Conservation (phyloP, 1,140 invertebrate species). For the Brachionus asplanchnoidis region DNA sequence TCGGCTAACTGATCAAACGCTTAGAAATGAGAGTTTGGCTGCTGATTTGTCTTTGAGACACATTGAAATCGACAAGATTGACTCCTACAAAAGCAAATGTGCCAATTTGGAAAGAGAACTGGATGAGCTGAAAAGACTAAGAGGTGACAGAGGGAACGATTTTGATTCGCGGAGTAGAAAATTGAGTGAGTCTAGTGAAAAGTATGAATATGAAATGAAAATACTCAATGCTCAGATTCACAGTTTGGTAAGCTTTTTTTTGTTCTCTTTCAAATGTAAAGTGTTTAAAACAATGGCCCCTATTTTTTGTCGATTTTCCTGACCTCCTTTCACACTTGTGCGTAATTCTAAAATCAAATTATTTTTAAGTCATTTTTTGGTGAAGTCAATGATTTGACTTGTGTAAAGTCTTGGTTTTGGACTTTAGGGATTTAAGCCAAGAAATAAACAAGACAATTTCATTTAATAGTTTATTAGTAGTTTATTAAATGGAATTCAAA, state of each 20-base stretch:
- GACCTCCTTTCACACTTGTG: no score
- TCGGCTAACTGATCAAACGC: background rate
- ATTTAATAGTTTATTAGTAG: no score
- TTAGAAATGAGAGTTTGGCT: constrained; percentile 22
- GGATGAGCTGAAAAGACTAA: background rate
- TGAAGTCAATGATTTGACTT: no score
- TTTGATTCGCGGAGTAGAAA: background rate
- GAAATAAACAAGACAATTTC: no score
- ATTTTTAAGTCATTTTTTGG: no score
- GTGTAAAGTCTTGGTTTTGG: no score
- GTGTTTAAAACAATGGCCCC: no score
- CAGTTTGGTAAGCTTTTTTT: background rate
- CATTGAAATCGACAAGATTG: constrained; percentile 2
- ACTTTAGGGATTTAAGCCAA: no score
- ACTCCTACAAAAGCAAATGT: constrained; percentile 5
- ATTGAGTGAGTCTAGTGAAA: background rate
- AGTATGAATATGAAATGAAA: constrained; percentile 35
- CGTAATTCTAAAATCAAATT: no score
- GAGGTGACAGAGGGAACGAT: background rate
- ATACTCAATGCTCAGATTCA: constrained; percentile 24
- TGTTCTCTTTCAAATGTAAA: no score
- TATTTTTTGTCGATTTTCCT: no score
- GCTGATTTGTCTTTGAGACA: background rate
- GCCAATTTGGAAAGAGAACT: constrained; percentile 21
- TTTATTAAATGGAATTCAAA: no score